Evolutionary conservation across 2,888 invertebrate species (phyloP), one percentile per base, ranked within the genome.

Genomic region (Dione vanillae): DNA sequence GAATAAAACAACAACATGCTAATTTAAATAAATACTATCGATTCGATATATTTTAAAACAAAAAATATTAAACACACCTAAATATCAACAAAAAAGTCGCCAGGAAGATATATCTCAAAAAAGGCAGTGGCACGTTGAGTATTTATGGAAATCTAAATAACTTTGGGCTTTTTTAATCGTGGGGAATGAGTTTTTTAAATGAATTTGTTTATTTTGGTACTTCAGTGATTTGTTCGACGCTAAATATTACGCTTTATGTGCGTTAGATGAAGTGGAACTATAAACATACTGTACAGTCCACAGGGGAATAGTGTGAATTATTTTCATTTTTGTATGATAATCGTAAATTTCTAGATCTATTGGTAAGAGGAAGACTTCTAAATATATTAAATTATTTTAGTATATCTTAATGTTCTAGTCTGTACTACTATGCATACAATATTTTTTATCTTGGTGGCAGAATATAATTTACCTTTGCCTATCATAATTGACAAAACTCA

Each of bases 141-240:
- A 93, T 93, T 92, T 92, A 93, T 92, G 92, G 92, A 92, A 91
- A 92, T 89, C 87, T 86, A 92, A 92, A 92, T 90, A 92, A 89
- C 87, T 80, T 78, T 78, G 79, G 81, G 79, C 83, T 87, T 91
- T 91, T 93, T 91, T 91, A 90, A 92, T 91, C 90, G 89, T 80
- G 83, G 84, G 82, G 85, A 87, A 88, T 89, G 86, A 83, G 84
- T 86, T 91, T 92, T 91, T 82, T 84, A 82, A 82, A 83, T 67
- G 70, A 73, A 85, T 89, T 82, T 86, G 88, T 91, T 91, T 92
- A 93, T 92, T 91, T 91, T 85, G 79, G 88, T 86, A 82, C 77
- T 77, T 80, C 84, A 83, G 87, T 90, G 90, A 92, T 92, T 92
- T 91, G 91, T 91, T 85, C 83, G 83, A 79, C 83, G 83, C 84